These are phyloP conservation scores for Sphaerodactylus townsendi DNA, from an alignment of 2,113 vertebrate species.

Conservation along the genomic window DNA sequence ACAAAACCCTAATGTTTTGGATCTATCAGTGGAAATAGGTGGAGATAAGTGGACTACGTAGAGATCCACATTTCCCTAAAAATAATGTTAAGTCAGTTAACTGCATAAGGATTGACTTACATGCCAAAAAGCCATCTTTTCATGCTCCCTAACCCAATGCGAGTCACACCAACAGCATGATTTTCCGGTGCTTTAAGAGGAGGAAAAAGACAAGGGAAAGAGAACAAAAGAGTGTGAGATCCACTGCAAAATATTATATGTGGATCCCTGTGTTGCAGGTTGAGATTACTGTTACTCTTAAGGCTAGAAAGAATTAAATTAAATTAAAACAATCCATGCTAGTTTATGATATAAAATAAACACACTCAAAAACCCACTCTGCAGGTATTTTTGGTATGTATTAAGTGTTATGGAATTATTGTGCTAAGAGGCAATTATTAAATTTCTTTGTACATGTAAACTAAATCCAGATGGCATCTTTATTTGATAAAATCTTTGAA, in stretches of 20 bases:
- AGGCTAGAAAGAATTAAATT: neutral
- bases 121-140: neutral
- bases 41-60: too few relatives aligned
- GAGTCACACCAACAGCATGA: neutral
- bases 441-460: neutral
- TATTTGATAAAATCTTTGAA: neutral
- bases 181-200: neutral
- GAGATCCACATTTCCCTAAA: neutral
- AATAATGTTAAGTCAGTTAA: neutral
- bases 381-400: constrained; percentile 6
- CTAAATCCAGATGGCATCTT: constrained; percentile 16
- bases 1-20: neutral
- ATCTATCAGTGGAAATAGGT: neutral
- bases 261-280: neutral
- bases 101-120: neutral
- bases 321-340: neutral
- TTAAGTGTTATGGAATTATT: neutral
- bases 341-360: neutral
- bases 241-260: neutral
- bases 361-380: neutral
- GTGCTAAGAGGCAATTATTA: constrained; percentile 24
- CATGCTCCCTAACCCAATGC: neutral
- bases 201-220: neutral
- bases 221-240: neutral
- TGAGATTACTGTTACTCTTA: neutral